Evolutionary conservation across 2,113 vertebrate genomes (phyloP), one percentile per base, ranked within the genome.

Genomic region (Spizaetus ornatus): DNA sequence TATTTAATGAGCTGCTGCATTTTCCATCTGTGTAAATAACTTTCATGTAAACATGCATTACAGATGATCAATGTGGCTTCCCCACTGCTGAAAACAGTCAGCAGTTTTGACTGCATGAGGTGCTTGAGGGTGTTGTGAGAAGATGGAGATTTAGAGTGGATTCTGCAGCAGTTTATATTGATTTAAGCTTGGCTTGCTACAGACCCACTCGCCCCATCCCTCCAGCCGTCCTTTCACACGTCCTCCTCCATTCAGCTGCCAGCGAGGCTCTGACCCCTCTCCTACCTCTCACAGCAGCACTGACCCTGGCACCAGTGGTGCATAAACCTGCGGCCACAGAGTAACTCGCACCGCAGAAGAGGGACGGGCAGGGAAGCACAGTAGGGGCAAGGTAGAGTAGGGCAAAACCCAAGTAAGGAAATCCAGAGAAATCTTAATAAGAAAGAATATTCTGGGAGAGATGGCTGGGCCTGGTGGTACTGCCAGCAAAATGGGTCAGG

Each of bases 11-110:
- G 63, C 61, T 87, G 61, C 65, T 90, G 82, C 52, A n/a, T 80
- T 96, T 95, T 95, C 40, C 92, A 93, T 94, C 83, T 82, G 61
- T 90, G 82, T 90, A 93, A 96, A 93, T 93, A 96, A 93, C 61
- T 90, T 82, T 1, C 20, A 6, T 85, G 71, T 88, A 95, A 93
- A 90, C 55, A 86, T 86, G 82, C 40, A 86, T 92, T 95, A 70
- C 0, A 0, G 58, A 73, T 93, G 78, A 96, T 95, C 87, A 82
- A 17, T 87, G 78, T 95, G 62, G 82, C 78, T 88, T 94, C 48
- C 48, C 26, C 31, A 61, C 48, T 53, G 42, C 48, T 65, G 78
- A 72, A 69, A 85, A 87, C 34, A 82, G 87, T 72, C 91, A 93
- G 93, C 70, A 90, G 36, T 76, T 94, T 74, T 61, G 70, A 61